phyloP scores from a whole-genome alignment of 2,888 invertebrate species.

The Cantharis rufa region DNA sequence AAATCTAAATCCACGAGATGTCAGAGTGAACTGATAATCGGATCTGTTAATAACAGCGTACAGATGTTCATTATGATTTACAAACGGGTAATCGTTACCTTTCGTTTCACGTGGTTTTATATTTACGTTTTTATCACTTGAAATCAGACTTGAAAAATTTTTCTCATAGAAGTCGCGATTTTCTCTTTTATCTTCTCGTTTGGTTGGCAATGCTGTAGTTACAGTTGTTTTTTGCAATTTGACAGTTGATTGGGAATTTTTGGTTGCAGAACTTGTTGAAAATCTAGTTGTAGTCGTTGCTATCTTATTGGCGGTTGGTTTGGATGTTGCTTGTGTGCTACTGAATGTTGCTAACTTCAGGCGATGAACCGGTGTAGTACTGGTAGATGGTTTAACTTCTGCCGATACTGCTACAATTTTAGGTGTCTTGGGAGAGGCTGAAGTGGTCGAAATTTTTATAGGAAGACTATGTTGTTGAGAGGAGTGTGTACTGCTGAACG shows the following conservation, averaged over 20 bases:
- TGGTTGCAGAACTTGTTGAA: neutral
- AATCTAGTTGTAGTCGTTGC: neutral
- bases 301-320: neutral
- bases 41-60: constrained; percentile 6
- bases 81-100: neutral
- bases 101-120: neutral
- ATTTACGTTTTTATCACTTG: neutral
- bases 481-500: neutral
- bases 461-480: neutral
- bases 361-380: neutral
- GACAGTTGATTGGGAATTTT: neutral
- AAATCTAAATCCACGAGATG: constrained; percentile 14
- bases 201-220: neutral
- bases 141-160: neutral
- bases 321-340: neutral
- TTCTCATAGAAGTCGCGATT: neutral
- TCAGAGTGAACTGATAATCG: constrained; percentile 10
- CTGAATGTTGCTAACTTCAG: neutral
- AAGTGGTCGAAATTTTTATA: neutral
- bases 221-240: neutral
- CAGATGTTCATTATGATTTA: neutral
- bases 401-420: too few relatives aligned
- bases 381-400: neutral
- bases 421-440: too few relatives aligned
- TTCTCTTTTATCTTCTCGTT: neutral